These are phyloP conservation scores for Pseudocheirus occidentalis DNA, from an alignment of 2,797 vertebrate species.

Conservation along the genomic window DNA sequence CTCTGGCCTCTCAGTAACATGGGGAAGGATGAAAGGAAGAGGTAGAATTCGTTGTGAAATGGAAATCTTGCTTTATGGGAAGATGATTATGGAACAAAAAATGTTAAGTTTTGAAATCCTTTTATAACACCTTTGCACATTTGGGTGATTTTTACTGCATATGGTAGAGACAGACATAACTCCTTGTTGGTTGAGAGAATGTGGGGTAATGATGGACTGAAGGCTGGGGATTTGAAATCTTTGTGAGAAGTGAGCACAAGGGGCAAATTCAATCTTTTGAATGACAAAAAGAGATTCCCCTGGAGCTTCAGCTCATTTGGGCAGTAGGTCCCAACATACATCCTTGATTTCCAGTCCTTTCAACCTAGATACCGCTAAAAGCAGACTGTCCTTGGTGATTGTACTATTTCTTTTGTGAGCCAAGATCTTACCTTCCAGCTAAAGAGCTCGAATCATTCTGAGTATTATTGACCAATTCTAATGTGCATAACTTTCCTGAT, in stretches of 20 bases:
- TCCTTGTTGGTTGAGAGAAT: background rate
- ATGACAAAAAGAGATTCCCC: background rate
- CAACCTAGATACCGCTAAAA: background rate
- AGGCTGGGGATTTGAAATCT: background rate
- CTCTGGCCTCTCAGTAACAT: background rate
- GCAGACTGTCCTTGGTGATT: background rate
- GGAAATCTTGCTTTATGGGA: background rate
- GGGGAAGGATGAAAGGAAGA: background rate
- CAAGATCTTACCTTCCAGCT: background rate
- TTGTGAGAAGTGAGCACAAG: background rate
- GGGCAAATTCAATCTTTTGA: background rate
- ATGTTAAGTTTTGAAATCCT: background rate
- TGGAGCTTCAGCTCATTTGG: background rate
- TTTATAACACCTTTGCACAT: background rate
- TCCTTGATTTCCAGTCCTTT: background rate
- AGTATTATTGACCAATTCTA: background rate
- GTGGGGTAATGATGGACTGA: background rate
- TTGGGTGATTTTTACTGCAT: background rate
- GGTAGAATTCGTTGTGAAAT: background rate
- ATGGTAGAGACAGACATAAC: background rate
- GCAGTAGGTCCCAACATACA: background rate
- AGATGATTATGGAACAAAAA: background rate
- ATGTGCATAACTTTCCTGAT: background rate
- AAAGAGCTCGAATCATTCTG: background rate
- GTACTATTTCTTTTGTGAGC: background rate